A percentile compares a stretch with the other conserved stretches of the same genome.
phyloP scores from a whole-genome alignment of 1,140 invertebrate genomes.

The Chrysoperla carnea region DNA sequence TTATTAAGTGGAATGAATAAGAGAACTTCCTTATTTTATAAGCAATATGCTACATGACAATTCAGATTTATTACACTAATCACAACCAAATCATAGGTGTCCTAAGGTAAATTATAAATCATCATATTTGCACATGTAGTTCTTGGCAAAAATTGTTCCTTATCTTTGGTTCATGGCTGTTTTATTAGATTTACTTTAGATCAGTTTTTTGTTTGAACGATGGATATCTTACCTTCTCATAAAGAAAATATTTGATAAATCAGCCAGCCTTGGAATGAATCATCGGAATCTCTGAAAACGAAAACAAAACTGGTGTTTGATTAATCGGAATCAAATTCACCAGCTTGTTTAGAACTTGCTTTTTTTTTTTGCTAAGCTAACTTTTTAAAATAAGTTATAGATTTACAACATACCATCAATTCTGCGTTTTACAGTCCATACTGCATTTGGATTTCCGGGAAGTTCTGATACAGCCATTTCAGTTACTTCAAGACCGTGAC shows the following conservation, averaged over 20 bases:
- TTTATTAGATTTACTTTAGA: too few relatives aligned
- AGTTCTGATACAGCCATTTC: constrained; percentile 99
- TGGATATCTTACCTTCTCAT: too few relatives aligned
- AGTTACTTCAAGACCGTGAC: constrained; percentile 94
- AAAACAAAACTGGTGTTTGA: constrained; percentile 47
- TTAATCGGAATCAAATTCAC: constrained; percentile 33
- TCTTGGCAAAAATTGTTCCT: too few relatives aligned
- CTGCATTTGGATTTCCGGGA: constrained; percentile 97
- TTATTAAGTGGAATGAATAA: too few relatives aligned
- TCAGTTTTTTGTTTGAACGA: too few relatives aligned
- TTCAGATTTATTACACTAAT: too few relatives aligned
- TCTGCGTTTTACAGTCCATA: constrained; percentile 96
- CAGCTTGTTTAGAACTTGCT: constrained; percentile 26
- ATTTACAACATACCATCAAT: constrained; percentile 67
- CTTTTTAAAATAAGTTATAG: neutral
- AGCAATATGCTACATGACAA: too few relatives aligned
- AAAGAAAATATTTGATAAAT: neutral
- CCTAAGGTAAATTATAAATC: too few relatives aligned
- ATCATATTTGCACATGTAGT: too few relatives aligned
- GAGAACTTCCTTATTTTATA: too few relatives aligned
- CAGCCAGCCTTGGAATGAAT: constrained; percentile 10
- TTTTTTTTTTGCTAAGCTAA: constrained; percentile 4
- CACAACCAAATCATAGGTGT: too few relatives aligned
- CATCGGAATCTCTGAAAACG: constrained; percentile 34
- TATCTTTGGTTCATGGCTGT: too few relatives aligned